Conservation (phyloP, 2,797 vertebrate species). For the Chaenodraco wilsoni region DNA sequence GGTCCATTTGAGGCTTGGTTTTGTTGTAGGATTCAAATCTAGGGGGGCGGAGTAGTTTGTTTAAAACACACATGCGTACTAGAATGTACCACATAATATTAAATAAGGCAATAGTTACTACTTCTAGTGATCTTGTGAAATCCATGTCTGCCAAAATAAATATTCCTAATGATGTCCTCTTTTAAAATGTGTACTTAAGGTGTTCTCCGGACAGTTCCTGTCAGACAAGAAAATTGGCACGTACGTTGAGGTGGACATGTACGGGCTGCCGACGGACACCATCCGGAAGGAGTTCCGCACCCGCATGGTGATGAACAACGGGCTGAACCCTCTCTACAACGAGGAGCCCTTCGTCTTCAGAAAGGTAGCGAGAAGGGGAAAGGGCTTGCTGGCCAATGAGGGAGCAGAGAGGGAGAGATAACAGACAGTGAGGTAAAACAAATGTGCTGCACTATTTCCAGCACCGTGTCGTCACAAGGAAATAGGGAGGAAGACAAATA, state of each 20-base stretch:
- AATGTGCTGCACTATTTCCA: neutral
- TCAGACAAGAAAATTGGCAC: slow-evolving; percentile 99
- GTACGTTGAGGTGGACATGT: slow-evolving; percentile 99
- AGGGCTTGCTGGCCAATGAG: neutral
- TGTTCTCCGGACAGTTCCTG: slow-evolving; percentile 97
- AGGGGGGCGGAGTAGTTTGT: neutral
- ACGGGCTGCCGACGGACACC: slow-evolving; percentile 96
- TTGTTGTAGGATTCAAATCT: neutral
- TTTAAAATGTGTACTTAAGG: slow-evolving; percentile 73
- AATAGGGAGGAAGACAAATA: neutral
- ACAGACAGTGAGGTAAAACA: neutral
- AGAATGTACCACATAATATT: neutral
- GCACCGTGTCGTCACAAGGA: neutral
- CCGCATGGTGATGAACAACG: slow-evolving; percentile 99
- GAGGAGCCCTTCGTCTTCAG: slow-evolving; percentile 98
- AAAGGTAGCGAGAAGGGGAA: slow-evolving; percentile 85
- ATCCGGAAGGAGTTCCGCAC: slow-evolving; percentile 98
- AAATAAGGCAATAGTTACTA: slow-evolving; percentile 1
- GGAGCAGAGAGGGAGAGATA: neutral
- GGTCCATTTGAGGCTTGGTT: neutral
- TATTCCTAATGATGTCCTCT: neutral
- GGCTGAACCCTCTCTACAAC: slow-evolving; percentile 97
- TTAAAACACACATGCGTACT: neutral
- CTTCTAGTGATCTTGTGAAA: neutral
- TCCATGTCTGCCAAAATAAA: neutral